Base-by-base conservation (phyloP, 2,113 vertebrate species). In the Trematomus loennbergii region DNA sequence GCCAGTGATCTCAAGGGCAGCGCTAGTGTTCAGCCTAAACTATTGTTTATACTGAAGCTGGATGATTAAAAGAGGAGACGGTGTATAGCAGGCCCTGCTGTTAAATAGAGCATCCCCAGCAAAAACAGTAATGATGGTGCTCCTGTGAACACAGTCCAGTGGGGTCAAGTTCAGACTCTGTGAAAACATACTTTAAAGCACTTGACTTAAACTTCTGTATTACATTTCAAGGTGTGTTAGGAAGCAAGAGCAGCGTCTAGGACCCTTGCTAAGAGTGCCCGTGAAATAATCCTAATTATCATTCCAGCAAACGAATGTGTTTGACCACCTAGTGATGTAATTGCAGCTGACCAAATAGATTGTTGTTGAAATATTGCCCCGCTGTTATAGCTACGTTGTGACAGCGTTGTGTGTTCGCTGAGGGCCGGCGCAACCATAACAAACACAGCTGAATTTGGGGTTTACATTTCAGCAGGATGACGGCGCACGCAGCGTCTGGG, bases 381-480 rank as follows among this genome's bases (percentile, higher is more conserved):
- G 77, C 87, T 90, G 88, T 89, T 93, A 77, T 87, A 86, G 84
- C 88, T 85, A 83, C 68, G 79, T 89, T 88, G 92, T 89, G 86
- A 91, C 88, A 83, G 85, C 61, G 78, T 85, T 78, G 81, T 86
- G 85, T 77, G 83, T 90, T 89, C 87, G 80, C 84, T 1, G 74
- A 90, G 82, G 84, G 88, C 89, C 54, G 55, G 88, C 60, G 55
- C 90, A 92, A 92, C 75, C 83, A 93, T 93, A 93, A 93, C 90
- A 93, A 94, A 94, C 87, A 92, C 91, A 91, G 92, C 91, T 91
- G 91, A 94, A 90, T 83, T 76, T 76, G 85, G 84, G 92, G 92
- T 93, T 94, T 94, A 91, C 89, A 89, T 94, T 93, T 94, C 92
- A 94, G 92, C 90, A 78, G 91, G 90, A 91, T 92, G 91, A 87